Evolutionary conservation across 2,888 invertebrate genomes (phyloP).

Genomic region (Apodemia mormo): DNA sequence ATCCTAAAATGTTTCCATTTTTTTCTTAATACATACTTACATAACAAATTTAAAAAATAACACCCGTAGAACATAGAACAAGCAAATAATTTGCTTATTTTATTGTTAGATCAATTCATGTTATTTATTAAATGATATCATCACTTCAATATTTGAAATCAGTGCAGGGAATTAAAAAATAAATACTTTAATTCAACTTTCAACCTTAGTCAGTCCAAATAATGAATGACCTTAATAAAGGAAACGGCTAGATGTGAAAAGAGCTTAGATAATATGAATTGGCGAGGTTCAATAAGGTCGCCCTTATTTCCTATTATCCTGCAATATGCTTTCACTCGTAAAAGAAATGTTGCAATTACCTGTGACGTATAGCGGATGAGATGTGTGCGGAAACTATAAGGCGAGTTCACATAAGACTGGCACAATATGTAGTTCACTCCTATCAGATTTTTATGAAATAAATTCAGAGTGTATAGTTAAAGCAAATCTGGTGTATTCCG

Average conservation of each 20-base stretch:
- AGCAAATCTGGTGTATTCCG: too few species aligned
- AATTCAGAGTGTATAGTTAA: too few species aligned
- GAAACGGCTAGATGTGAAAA: slow-evolving; percentile 12
- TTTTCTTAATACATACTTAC: too few species aligned
- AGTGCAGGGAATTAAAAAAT: neutral
- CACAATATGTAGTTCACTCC: neutral
- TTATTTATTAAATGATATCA: too few species aligned
- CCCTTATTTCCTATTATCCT: slow-evolving; percentile 17
- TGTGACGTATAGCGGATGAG: slow-evolving; percentile 17
- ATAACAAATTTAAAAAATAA: too few species aligned
- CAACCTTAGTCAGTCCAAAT: slow-evolving; percentile 4
- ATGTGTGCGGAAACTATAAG: neutral
- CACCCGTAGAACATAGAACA: too few species aligned
- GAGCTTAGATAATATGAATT: slow-evolving; percentile 18
- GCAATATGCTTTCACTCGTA: slow-evolving; percentile 21
- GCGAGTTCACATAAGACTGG: neutral
- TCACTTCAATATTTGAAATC: too few species aligned
- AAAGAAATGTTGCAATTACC: slow-evolving; percentile 22
- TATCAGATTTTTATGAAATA: too few species aligned
- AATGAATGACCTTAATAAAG: slow-evolving; percentile 8
- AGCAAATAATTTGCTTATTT: too few species aligned
- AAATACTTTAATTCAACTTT: neutral
- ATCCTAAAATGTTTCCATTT: too few species aligned
- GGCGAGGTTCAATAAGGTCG: slow-evolving; percentile 14
- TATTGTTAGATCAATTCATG: too few species aligned